phyloP scores from a whole-genome alignment of 2,797 vertebrate genomes.

The Falco peregrinus region DNA sequence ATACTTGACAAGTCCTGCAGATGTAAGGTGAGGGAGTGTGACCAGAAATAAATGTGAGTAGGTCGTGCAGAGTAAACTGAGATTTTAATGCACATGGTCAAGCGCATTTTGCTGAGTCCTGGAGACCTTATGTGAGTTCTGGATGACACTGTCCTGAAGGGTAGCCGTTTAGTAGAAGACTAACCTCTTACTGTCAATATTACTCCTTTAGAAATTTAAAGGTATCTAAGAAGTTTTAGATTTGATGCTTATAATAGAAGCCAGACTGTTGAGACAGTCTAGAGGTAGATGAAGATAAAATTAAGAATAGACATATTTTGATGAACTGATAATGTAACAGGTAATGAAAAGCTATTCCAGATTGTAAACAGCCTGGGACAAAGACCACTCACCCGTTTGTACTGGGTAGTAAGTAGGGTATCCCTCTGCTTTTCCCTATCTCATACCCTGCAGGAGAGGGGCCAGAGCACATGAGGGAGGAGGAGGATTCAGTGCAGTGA shows the following conservation, averaged over 20 bases:
- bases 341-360: background rate
- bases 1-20: background rate
- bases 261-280: background rate
- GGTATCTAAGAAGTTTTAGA: background rate
- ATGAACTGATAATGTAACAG: background rate
- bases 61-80: rapidly evolving
- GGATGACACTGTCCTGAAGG: background rate
- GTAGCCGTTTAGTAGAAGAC: background rate
- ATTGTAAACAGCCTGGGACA: background rate
- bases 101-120: background rate
- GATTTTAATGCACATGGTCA: background rate
- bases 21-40: background rate
- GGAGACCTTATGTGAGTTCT: background rate
- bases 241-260: background rate
- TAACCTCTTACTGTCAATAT: background rate
- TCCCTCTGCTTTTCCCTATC: background rate
- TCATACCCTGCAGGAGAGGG: background rate
- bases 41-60: background rate
- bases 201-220: background rate
- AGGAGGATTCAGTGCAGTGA: background rate
- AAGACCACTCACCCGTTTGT: background rate
- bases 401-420: background rate
- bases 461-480: background rate
- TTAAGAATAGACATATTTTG: background rate
- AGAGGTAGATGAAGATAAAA: background rate